Base-by-base conservation (phyloP, 2,113 vertebrate species). In the Spea multiplicata region DNA sequence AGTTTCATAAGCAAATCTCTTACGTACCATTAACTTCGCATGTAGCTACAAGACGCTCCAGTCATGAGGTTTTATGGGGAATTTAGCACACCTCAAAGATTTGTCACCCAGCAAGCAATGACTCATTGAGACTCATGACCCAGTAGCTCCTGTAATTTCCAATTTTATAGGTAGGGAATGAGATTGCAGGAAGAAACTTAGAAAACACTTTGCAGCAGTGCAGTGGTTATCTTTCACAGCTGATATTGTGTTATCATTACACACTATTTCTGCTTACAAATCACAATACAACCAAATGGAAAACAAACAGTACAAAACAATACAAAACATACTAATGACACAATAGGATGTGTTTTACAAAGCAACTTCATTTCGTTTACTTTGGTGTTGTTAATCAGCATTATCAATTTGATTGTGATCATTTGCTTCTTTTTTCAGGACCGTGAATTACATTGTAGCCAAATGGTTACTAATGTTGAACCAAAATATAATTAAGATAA, bases 61-160 rank as follows among this genome's bases (percentile, higher is more conserved):
- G 10, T 59, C 55, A 59, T 13, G 14, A 4, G 4, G 8, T 5
- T 8, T 57, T 44, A n/a, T 44, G 3, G 30, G 52, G 49, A 76
- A 64, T 71, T 30, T 53, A 64, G 49, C 44, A 49, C 76, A 71
- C 68, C 66, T 69, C 66, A 59, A 10, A 53, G 44, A 44, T 4
- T 3, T 48, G 76, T 71, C 59, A 52, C 57, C 52, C 68, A 62
- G 17, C 6, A 52, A 78, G 47, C 62, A 17, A 13, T 78, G 76
- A 71, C 17, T 71, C 68, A 78, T 17, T 64, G 76, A 46, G n/a
- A 78, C 44, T 46, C 71, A 65, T 71, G 57, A 78, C 76, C 46
- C 70, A 57, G 46, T 72, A 70, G 53, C 67, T 62, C 47, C 76
- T 71, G 57, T 44, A 65, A 72, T 47, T 64, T 44, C 13, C 59